Base-by-base conservation (phyloP, 35 echinoderm and acorn worm species). In the Apostichopus parvimensis region DNA sequence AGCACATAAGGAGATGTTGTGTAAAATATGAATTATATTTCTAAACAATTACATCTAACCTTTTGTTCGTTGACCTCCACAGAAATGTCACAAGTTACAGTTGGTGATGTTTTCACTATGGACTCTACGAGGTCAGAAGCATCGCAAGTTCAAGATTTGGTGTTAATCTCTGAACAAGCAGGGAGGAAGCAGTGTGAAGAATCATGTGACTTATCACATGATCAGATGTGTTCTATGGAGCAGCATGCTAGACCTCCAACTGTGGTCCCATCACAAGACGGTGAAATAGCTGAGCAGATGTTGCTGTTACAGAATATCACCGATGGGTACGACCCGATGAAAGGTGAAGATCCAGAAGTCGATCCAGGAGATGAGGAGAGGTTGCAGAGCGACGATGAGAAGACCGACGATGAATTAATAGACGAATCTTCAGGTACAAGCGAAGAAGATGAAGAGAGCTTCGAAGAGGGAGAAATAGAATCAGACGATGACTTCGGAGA, bases 281-380 rank as follows among this genome's bases (percentile, higher is more conserved):
- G 86, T 53, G 86, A 88, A 54, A 64, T 88, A 28, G 68, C 68
- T 1, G 86, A 88, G 68, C 86, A 88, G 68, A 88, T 88, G 86
- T 9, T 88, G 24, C 62, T 73, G 23, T 20, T 88, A 26, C 86
- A 88, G 15, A 84, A 84, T 14, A 88, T 75, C 8, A n/a, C 60
- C 5, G 86, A 75, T 60, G 86, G 86, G 17, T 72, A 72, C 7
- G 68, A 88, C 7, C 23, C 34, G 10, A 15, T 15, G 62, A 88
- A 75, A 18, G 64, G 21, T 15, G 34, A 45, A 45, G 34, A 45
- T 45, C 34, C 34, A 45, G 34, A 4, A 45, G 34, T 45, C 3
- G 26, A 4, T 68, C 56, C 8, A 59, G 58, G 54, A 84, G 45
- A 15, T 23, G 57, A 28, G 13, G 23, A 15, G 61, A 28, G 55